Conservation (phyloP, 2,797 vertebrate species). For the Sebastiscus albofasciatus region DNA sequence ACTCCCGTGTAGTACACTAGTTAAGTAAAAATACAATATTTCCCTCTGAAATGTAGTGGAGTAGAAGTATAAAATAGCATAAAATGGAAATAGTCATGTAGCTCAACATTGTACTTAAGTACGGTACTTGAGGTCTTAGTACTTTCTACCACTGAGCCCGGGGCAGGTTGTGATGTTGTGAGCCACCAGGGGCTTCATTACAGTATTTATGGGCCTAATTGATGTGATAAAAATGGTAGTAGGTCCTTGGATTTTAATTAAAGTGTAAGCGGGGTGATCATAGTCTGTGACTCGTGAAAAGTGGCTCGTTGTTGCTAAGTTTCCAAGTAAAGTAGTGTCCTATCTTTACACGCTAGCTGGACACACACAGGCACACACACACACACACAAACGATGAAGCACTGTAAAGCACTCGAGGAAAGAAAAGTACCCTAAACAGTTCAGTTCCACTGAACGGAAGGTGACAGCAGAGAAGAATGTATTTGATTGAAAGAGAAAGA, state of each 20-base stretch:
- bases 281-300: conserved; percentile 4
- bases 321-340: neutral
- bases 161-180: conserved; percentile 23
- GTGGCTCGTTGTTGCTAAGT: conserved; percentile 40
- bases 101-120: neutral
- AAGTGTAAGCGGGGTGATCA: conserved; percentile 45
- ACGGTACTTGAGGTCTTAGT: neutral
- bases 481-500: conserved; percentile 36
- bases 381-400: conserved; percentile 32
- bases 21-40: too few relatives aligned
- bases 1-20: too few relatives aligned
- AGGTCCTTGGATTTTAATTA: conserved; percentile 69
- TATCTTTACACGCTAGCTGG: neutral
- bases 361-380: conserved; percentile 7
- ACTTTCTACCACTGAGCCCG: neutral
- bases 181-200: conserved; percentile 45
- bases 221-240: conserved; percentile 48
- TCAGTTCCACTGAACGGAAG: conserved; percentile 26
- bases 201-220: conserved; percentile 60
- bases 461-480: conserved; percentile 30
- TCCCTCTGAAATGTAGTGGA: too few relatives aligned
- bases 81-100: too few relatives aligned
- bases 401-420: conserved; percentile 48
- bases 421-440: conserved; percentile 25
- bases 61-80: neutral